Evolutionary conservation across 2,888 invertebrate species (phyloP).

Genomic region (Panzeria rudis): DNA sequence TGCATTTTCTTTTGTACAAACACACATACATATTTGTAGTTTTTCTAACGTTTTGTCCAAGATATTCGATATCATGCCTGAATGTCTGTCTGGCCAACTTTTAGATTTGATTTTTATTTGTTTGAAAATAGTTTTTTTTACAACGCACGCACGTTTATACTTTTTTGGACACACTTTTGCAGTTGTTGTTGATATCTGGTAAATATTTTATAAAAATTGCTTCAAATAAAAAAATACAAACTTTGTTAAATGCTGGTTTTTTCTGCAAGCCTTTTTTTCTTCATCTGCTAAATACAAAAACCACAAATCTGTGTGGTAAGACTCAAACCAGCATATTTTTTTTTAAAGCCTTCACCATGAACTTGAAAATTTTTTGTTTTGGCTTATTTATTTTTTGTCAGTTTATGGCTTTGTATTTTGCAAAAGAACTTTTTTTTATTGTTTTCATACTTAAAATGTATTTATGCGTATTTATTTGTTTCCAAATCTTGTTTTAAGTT

Average conservation of each 20-base stretch:
- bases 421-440: constrained; percentile 16
- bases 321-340: neutral
- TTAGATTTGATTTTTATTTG: constrained; percentile 55
- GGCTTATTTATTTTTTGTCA: constrained; percentile 22
- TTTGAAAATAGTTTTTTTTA: constrained; percentile 34
- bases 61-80: constrained; percentile 35
- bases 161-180: constrained; percentile 52
- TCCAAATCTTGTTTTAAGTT: constrained; percentile 28
- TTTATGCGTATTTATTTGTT: constrained; percentile 27
- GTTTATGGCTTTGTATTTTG: constrained; percentile 8
- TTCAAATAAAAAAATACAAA: neutral
- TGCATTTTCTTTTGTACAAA: constrained; percentile 22
- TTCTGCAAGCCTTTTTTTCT: constrained; percentile 32
- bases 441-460: neutral
- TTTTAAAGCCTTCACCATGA: constrained; percentile 71
- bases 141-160: constrained; percentile 54
- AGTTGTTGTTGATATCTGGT: constrained; percentile 18
- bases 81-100: constrained; percentile 39
- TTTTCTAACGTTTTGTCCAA: constrained; percentile 48
- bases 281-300: constrained; percentile 37
- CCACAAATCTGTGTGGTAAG: neutral
- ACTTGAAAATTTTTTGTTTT: constrained; percentile 67
- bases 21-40: neutral
- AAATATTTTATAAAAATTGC: constrained; percentile 50
- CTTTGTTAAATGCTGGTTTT: constrained; percentile 30